A percentile compares a stretch with the other conserved stretches of the same genome.
phyloP scores from a whole-genome alignment of 2,113 vertebrate species.

The Pollimyrus isidori region DNA sequence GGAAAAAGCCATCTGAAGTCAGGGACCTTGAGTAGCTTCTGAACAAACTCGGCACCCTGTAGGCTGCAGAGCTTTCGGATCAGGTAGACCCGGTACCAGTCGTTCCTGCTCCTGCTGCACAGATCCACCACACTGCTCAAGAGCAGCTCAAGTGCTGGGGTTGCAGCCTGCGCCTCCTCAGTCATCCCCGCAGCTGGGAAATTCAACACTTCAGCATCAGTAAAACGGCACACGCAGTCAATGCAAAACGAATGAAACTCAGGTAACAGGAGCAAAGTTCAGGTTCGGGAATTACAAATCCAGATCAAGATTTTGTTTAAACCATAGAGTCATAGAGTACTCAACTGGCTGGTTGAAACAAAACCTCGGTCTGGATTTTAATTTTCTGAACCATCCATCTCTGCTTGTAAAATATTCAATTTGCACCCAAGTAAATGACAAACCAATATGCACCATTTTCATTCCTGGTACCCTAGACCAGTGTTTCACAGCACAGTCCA shows the following conservation, averaged over 20 bases:
- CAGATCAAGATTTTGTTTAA: not conserved
- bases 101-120: slow-evolving; percentile 52
- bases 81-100: slow-evolving; percentile 81
- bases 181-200: slow-evolving; percentile 25
- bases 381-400: not conserved
- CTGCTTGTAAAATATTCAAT: not conserved
- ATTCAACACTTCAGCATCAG: not conserved
- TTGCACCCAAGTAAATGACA: not conserved
- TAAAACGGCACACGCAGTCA: not conserved
- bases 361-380: not conserved
- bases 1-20: slow-evolving; percentile 76
- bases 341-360: not conserved
- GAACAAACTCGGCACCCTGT: slow-evolving; percentile 69
- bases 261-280: not conserved
- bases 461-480: not conserved
- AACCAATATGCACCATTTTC: not conserved
- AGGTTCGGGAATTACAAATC: not conserved
- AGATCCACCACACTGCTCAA: slow-evolving; percentile 53
- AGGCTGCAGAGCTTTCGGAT: slow-evolving; percentile 69
- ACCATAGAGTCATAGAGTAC: not conserved
- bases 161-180: slow-evolving; percentile 6
- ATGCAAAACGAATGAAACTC: not conserved
- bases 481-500: not conserved
- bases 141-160: slow-evolving; percentile 40
- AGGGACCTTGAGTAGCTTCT: slow-evolving; percentile 52